Evolutionary conservation across 2,797 vertebrate genomes (phyloP), one percentile per base, ranked within the genome.

Genomic region (Buphagus erythrorhynchus): DNA sequence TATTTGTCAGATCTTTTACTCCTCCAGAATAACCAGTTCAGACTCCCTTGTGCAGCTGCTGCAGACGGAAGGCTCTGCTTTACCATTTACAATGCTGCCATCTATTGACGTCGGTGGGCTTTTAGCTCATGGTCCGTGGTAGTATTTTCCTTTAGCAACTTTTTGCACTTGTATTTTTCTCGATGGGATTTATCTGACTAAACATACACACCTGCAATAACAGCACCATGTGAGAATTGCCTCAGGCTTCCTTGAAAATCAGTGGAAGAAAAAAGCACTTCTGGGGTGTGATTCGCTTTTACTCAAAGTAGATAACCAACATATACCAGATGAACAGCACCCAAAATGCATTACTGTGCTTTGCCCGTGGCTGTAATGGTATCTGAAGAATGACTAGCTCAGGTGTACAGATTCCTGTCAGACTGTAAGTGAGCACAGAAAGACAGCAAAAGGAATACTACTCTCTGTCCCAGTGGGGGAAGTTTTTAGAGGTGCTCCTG

Each of bases 51-150:
- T 11, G 29, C 8, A 2, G 2, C 82, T 11, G 29, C 25, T 54
- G 16, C 21, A 62, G 58, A 13, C 21, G 20, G 48, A 57, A 14
- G 9, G 24, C 7, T 42, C 35, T 18, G 46, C 26, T 5, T 91
- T 88, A 58, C 38, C 36, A 6, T 42, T 95, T 82, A 72, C 92
- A 94, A 90, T 66, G 80, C 94, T 96, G 95, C 96, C 96, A 97
- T 91, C 97, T 97, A n/a, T 38, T 55, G 95, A 29, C 40, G 2
- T 5, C 38, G 7, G 5, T 8, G 33, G 18, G 31, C 19, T 77
- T 68, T 43, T 17, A 17, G 4, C 22, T 31, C 48, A 26, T 10
- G 28, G 36, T 26, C 8, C 3, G 1, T 8, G n/a, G 36, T 13
- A 22, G 14, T 29, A 4, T 68, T 66, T 58, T 25, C 35, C 22